Evolutionary conservation across 1,140 invertebrate genomes (phyloP).

Genomic region (Formica selysi): DNA sequence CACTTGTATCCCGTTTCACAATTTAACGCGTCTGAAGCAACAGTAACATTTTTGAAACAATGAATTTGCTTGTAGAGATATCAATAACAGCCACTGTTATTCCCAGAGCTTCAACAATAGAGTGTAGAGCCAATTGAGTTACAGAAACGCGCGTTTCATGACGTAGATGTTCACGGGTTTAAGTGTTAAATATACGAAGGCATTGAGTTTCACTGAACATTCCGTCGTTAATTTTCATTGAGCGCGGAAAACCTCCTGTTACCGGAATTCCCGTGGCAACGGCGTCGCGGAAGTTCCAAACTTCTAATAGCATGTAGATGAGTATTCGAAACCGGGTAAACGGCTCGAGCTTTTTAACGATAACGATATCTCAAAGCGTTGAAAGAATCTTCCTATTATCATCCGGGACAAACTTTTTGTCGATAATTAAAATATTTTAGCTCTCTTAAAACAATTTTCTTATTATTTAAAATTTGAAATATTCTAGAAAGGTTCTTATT

Average conservation of each 20-base stretch:
- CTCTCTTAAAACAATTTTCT: background rate
- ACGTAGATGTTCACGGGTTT: conserved; percentile 10
- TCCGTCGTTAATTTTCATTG: conserved; percentile 46
- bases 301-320: conserved; percentile 45
- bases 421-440: conserved; percentile 14
- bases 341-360: conserved; percentile 27
- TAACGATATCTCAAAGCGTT: background rate
- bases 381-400: conserved; percentile 4
- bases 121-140: conserved; percentile 36
- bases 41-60: background rate
- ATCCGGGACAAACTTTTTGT: background rate
- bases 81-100: conserved; percentile 3
- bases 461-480: background rate
- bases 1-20: background rate
- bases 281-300: conserved; percentile 24
- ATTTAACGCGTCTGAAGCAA: background rate
- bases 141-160: background rate
- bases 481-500: background rate
- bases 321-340: conserved; percentile 17
- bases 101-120: background rate
- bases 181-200: conserved; percentile 36
- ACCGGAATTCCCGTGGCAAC: conserved; percentile 23
- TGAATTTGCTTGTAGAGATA: background rate
- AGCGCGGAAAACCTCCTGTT: conserved; percentile 15
- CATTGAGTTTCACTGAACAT: conserved; percentile 25